Evolutionary conservation across 1,140 invertebrate genomes (phyloP).

Genomic region (Papilio aristodemus): DNA sequence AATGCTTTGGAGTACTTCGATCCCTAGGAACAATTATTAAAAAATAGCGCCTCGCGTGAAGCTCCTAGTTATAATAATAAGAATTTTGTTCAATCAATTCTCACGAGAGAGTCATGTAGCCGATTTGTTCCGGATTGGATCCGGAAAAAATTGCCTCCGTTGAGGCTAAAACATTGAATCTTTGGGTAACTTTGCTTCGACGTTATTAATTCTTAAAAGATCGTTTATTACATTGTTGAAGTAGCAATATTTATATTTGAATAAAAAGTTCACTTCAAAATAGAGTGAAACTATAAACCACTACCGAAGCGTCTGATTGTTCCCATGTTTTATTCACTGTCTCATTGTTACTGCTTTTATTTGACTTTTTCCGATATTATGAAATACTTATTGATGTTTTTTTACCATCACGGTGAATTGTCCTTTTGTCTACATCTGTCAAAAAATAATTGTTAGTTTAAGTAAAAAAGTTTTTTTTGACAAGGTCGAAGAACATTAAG

Average conservation of each 20-base stretch:
- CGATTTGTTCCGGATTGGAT: constrained; percentile 15
- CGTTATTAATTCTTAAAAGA: not conserved
- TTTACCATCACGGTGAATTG: no score
- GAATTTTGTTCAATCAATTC: constrained; percentile 14
- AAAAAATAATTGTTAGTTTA: no score
- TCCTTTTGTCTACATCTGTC: no score
- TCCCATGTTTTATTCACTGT: no score
- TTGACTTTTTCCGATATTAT: no score
- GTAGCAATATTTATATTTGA: no score
- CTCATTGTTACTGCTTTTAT: no score
- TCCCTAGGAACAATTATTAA: not conserved
- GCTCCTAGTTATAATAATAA: not conserved
- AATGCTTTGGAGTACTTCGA: not conserved
- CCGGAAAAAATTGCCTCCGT: constrained; percentile 4
- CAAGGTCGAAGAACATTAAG: not conserved
- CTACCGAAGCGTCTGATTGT: no score
- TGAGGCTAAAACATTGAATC: not conserved
- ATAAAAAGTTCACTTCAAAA: no score
- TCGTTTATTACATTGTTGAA: no score
- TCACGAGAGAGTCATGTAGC: constrained; percentile 12
- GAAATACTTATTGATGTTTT: no score
- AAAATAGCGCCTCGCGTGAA: not conserved
- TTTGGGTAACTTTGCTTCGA: not conserved
- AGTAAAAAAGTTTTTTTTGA: not conserved
- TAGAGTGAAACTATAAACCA: no score